Evolutionary conservation across 2,797 vertebrate species (phyloP).

Genomic region (Neostethus bicornis): DNA sequence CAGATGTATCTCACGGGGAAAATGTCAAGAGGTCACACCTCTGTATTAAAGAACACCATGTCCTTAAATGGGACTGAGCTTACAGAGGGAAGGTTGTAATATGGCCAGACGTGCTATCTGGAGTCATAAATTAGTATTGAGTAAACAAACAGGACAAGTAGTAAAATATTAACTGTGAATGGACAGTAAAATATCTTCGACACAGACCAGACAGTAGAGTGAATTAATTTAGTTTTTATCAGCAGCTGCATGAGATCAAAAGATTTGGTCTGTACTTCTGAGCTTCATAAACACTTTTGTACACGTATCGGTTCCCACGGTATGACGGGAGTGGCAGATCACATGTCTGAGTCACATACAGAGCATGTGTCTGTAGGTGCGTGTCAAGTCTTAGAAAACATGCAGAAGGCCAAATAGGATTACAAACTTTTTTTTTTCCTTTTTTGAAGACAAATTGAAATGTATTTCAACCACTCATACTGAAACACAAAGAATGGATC

Average conservation of each 20-base stretch:
- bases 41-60: conserved; percentile 44
- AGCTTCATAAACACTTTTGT: conserved; percentile 14
- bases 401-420: conserved; percentile 1
- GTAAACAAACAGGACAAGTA: not conserved
- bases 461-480: too few species aligned
- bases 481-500: not conserved
- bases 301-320: conserved; percentile 26
- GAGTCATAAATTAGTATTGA: conserved; percentile 36
- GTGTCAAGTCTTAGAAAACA: conserved; percentile 22
- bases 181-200: conserved; percentile 9
- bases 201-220: not conserved
- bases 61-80: conserved; percentile 36
- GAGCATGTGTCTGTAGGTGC: conserved; percentile 7
- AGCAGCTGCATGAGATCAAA: conserved; percentile 16
- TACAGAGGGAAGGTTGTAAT: conserved; percentile 28
- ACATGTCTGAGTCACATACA: conserved; percentile 27
- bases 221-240: conserved; percentile 22
- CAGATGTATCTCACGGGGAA: conserved; percentile 40
- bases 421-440: not conserved
- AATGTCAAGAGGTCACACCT: conserved; percentile 67
- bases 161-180: conserved; percentile 6
- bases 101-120: conserved; percentile 24
- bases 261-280: conserved; percentile 17
- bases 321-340: conserved; percentile 24
- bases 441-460: not conserved